phyloP scores from a whole-genome alignment of 1,140 invertebrate species.

The Cephus cinctus region DNA sequence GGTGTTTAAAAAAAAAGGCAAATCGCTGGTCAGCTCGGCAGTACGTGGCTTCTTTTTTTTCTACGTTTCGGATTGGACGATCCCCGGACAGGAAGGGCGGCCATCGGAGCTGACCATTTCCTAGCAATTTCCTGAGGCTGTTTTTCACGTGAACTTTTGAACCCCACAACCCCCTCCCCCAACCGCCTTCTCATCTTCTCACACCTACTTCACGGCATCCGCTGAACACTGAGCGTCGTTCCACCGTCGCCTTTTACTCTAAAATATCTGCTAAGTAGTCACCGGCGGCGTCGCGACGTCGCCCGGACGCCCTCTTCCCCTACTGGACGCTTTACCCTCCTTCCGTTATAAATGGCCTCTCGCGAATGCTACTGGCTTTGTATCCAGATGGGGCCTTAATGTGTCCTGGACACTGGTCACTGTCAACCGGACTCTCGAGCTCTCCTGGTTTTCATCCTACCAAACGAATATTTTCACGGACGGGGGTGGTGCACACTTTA shows the following conservation, averaged over 20 bases:
- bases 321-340: no score
- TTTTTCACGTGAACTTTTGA: conserved; percentile 49
- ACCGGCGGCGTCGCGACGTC: conserved; percentile 23
- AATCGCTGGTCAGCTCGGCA: no score
- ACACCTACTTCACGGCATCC: background rate
- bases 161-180: conserved; percentile 13
- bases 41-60: no score
- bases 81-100: conserved; percentile 25
- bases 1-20: no score
- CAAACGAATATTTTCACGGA: no score
- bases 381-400: conserved; percentile 43
- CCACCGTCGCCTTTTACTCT: conserved; percentile 20
- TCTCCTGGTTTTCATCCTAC: no score
- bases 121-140: conserved; percentile 49
- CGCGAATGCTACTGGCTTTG: conserved; percentile 34
- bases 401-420: conserved; percentile 23
- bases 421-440: conserved; percentile 10
- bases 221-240: background rate
- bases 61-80: no score
- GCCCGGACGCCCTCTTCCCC: no score
- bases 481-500: no score
- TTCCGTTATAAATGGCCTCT: conserved; percentile 45
- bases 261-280: conserved; percentile 48
- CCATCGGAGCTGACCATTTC: conserved; percentile 35
- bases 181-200: background rate